phyloP scores from a whole-genome alignment of 2,888 invertebrate species.

The Griposia aprilina region DNA sequence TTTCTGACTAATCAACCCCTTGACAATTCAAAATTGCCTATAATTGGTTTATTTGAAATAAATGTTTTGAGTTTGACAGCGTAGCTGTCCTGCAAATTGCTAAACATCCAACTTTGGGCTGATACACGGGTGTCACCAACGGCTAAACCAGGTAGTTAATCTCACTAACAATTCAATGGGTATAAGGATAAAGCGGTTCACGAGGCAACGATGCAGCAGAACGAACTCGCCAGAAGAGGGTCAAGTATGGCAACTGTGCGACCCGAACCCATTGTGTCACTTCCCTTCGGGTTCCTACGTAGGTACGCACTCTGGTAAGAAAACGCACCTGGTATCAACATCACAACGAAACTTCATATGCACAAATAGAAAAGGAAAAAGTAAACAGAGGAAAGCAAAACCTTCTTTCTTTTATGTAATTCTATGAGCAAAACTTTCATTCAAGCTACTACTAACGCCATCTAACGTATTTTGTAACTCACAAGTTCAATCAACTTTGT shows the following conservation, averaged over 20 bases:
- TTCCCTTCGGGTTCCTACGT: neutral
- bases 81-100: neutral
- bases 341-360: neutral
- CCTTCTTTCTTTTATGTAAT: no score
- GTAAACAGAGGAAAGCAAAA: neutral
- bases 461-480: neutral
- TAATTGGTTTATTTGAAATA: no score
- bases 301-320: neutral
- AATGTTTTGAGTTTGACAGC: no score
- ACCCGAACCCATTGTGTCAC: neutral
- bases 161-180: neutral
- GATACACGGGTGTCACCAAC: neutral
- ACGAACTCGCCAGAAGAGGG: neutral
- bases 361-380: neutral
- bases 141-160: neutral
- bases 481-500: neutral
- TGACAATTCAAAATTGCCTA: no score
- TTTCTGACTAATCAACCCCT: no score
- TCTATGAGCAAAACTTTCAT: neutral
- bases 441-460: neutral
- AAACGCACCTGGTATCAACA: neutral
- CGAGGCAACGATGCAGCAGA: neutral
- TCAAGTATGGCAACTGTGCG: neutral
- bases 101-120: neutral
- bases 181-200: neutral